These are phyloP conservation scores for Antennarius striatus DNA, from an alignment of 2,113 vertebrate species.

Conservation along the genomic window DNA sequence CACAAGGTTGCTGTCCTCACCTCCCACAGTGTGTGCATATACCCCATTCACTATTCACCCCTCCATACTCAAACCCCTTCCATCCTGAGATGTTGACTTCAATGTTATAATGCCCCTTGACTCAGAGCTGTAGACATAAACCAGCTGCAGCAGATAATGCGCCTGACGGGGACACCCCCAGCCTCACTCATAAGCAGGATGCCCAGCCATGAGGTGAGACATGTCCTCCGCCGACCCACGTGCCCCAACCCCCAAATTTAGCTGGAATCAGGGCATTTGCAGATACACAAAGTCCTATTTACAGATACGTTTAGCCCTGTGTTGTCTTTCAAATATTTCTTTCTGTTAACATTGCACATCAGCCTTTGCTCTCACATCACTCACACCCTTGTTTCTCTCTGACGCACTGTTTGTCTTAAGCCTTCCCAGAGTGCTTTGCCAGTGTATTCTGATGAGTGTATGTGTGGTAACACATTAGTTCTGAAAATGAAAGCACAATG, in stretches of 20 bases:
- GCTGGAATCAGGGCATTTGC: neutral
- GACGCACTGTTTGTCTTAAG: slow-evolving; percentile 53
- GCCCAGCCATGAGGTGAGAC: slow-evolving; percentile 99
- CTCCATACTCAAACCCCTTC: slow-evolving; percentile 6
- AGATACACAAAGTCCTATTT: neutral
- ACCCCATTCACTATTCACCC: neutral
- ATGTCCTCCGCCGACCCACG: slow-evolving; percentile 10
- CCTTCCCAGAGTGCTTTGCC: slow-evolving; percentile 43
- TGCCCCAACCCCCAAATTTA: neutral
- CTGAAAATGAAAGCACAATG: slow-evolving; percentile 7
- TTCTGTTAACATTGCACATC: slow-evolving; percentile 5
- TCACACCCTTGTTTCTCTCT: slow-evolving; percentile 54
- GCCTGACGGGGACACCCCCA: slow-evolving; percentile 98
- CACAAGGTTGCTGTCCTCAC: neutral
- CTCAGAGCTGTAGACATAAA: slow-evolving; percentile 95
- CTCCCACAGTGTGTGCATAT: slow-evolving; percentile 1
- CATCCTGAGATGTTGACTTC: slow-evolving; percentile 40
- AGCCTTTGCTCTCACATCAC: slow-evolving; percentile 39
- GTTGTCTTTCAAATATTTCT: slow-evolving; percentile 10
- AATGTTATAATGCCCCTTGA: slow-evolving; percentile 89
- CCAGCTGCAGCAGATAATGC: slow-evolving; percentile 99
- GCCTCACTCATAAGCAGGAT: slow-evolving; percentile 99
- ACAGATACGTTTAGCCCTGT: neutral
- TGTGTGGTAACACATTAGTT: slow-evolving; percentile 13
- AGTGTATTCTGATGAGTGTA: slow-evolving; percentile 25